Conservation (phyloP, 2,113 vertebrate genomes). For the Copsychus sechellarum region DNA sequence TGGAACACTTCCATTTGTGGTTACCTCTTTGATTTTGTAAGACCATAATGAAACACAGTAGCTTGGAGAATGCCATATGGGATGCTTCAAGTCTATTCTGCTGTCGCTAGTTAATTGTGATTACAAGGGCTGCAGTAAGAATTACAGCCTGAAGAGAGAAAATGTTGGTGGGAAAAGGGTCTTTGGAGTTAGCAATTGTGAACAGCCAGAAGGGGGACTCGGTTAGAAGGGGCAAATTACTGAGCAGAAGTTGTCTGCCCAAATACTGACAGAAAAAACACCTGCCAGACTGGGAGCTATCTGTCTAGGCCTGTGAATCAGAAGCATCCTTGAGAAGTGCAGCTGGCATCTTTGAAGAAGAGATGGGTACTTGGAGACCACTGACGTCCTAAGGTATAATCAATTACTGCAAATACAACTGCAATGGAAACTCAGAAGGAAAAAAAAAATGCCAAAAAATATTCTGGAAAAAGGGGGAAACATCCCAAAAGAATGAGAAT, state of each 20-base stretch:
- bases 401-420: not conserved
- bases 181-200: not conserved
- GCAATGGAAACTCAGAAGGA: not conserved
- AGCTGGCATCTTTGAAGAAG: not conserved
- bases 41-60: not conserved
- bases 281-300: not conserved
- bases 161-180: not conserved
- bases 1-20: not conserved
- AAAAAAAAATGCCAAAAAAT: not conserved
- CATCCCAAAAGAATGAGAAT: not conserved
- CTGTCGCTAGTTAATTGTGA: not conserved
- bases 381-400: not conserved
- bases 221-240: not conserved
- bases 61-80: not conserved
- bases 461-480: not conserved
- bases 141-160: not conserved
- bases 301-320: not conserved
- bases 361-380: not conserved
- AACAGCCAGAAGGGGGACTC: not conserved
- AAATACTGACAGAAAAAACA: not conserved
- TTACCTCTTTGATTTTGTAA: not conserved
- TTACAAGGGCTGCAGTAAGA: not conserved
- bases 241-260: not conserved
- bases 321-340: not conserved
- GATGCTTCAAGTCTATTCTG: not conserved